Evolutionary conservation across 2,797 vertebrate genomes (phyloP), one percentile per base, ranked within the genome.

Genomic region (Cottoperca gobio): DNA sequence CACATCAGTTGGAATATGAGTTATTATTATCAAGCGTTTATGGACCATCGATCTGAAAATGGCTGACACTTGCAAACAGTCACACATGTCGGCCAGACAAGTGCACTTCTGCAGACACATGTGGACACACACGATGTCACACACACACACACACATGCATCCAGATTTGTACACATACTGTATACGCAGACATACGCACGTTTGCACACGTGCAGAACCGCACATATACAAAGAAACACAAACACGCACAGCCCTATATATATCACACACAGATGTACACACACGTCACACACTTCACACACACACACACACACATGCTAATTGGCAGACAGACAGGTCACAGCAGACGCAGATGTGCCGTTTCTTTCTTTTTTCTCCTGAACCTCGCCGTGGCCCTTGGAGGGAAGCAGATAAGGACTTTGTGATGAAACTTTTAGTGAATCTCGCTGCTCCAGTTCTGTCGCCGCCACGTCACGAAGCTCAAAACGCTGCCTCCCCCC

Each of bases 351-450:
- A 83, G 76, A 77, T 79, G 83, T 81, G 76, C 48, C 45, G 58
- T 59, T 43, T 66, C 68, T 62, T 72, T 76, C 48, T 73, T 70
- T 43, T 24, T 43, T 46, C 23, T 76, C 5, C 70, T 63, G 52
- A 82, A 64, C 70, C 79, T 82, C 50, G 19, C 65, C 39, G 59
- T 6, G 69, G 69, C 76, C 87, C 89, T 88, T 78, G 24, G 80
- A 84, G 89, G 64, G 83, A 76, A 73, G 66, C 71, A 85, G 83
- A 90, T 84, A 69, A 87, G 71, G 86, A 84, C 78, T 87, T 78
- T 83, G 90, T 90, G 88, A 93, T 94, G 89, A 92, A 95, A 94
- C 91, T 94, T 95, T 94, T 73, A 92, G 91, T 82, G 91, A 85
- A 77, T 89, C 82, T 90, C 70, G 68, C 89, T 91, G 93, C 92